These are phyloP conservation scores for Microctonus brassicae DNA, from an alignment of 2,888 invertebrate species.

Conservation along the genomic window DNA sequence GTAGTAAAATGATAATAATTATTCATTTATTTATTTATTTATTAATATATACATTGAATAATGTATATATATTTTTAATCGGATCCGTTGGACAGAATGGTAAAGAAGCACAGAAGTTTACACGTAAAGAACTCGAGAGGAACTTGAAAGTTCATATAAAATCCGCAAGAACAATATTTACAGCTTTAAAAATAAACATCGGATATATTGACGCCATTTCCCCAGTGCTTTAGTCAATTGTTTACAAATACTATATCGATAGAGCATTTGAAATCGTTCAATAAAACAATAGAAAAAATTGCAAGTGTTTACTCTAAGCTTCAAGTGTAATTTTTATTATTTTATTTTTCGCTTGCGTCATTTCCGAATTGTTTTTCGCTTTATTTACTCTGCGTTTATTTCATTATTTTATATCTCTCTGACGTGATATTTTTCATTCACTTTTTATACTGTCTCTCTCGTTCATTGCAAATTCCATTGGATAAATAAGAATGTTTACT, in stretches of 20 bases:
- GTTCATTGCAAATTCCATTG: constrained; percentile 9
- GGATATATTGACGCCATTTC: neutral
- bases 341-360: neutral
- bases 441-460: neutral
- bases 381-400: neutral
- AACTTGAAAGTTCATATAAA: neutral
- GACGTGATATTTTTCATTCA: neutral
- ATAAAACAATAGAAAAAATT: constrained; percentile 16
- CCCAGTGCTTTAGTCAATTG: neutral
- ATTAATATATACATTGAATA: constrained; percentile 10
- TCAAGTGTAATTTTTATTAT: neutral
- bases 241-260: neutral
- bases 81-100: constrained; percentile 42
- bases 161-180: constrained; percentile 37
- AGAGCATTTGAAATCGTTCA: constrained; percentile 28
- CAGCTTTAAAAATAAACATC: neutral
- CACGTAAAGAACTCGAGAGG: neutral
- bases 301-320: neutral
- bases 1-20: neutral
- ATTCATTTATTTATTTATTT: constrained; percentile 5
- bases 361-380: neutral
- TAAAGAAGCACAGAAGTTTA: constrained; percentile 27
- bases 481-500: constrained; percentile 7
- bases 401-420: neutral
- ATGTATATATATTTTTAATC: constrained; percentile 24